Evolutionary conservation across 2,888 invertebrate species (phyloP), one percentile per base, ranked within the genome.

Genomic region (Kuschelorhynchus macadamiae): DNA sequence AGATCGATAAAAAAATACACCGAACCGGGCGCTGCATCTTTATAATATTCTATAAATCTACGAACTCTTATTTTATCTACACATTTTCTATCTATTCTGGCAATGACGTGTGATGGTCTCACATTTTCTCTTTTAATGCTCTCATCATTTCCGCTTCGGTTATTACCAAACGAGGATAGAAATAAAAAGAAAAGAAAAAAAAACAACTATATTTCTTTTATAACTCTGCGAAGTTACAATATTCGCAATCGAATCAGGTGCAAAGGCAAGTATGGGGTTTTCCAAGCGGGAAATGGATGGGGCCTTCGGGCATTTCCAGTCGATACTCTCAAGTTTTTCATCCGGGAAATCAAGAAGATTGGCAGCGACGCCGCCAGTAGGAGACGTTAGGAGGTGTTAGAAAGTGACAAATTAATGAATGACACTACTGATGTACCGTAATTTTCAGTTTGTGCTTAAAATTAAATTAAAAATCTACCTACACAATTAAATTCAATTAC

Each of bases 231-330:
- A 53, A 53, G 39, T 46, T 59, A 44, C 42, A 61, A 52, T 52
- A 53, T 63, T 67, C 61, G 69, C 52, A 71, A 71, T 71, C 71
- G 69, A 69, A 70, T 69, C 67, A 71, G 69, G 71, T 69, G 69
- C 64, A 39, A 67, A 65, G 59, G 55, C 46, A 57, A 56, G 33
- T 39, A 44, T 12, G 25, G 42, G 44, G 56, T 53, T 67, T 61
- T 61, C 47, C 61, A 49, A 50, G 33, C 46, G 61, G 44, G 57
- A 67, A 62, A 67, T 56, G 20, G 56, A 67, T 67, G 62, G 57
- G 47, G 41, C 67, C 57, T 49, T 47, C 16, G 53, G 67, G 59
- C 25, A 44, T 49, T 50, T 52, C 44, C 41, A 50, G 42, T 50
- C 42, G 57, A 41, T 33, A 46, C 44, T 21, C 50, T 44, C 12